A percentile compares a stretch with the other conserved stretches of the same genome.
Conservation (phyloP, 2,888 invertebrate species). For the Campoplex nolae region DNA sequence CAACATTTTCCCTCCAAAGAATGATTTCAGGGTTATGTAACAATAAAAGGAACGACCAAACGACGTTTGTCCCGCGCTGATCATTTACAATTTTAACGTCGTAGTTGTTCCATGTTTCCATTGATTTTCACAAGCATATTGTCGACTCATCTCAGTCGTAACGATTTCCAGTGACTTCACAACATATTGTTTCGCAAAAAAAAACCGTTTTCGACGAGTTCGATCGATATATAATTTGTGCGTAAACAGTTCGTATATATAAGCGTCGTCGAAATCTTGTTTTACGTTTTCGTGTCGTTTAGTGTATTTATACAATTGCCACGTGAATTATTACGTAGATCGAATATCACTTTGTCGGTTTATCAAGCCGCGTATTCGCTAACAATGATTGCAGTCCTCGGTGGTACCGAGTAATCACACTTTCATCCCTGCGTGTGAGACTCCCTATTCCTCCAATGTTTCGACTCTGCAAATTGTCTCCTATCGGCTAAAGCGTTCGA, state of each 20-base stretch:
- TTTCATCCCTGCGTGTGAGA: conserved; percentile 51
- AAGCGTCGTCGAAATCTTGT: not conserved
- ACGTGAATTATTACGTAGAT: not conserved
- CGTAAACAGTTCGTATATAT: not conserved
- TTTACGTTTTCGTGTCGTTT: conserved; percentile 4
- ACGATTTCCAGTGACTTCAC: not conserved
- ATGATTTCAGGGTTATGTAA: not conserved
- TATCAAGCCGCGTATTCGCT: conserved; percentile 52
- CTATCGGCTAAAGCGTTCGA: conserved; percentile 50
- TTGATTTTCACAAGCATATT: not conserved
- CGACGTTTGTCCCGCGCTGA: not conserved
- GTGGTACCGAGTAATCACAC: conserved; percentile 17
- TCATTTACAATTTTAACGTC: not conserved
- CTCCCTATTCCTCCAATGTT: conserved; percentile 38
- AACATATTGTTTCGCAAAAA: not conserved
- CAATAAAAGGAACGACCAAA: no score
- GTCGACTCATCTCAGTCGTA: not conserved
- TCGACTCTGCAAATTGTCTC: conserved; percentile 48
- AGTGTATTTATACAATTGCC: conserved; percentile 5
- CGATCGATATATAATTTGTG: not conserved
- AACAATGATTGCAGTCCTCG: conserved; percentile 38
- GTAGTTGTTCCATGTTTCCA: no score
- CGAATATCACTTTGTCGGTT: conserved; percentile 46
- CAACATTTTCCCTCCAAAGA: not conserved
- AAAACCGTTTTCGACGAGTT: conserved; percentile 1